These are phyloP conservation scores for Nilaparvata lugens DNA, from an alignment of 1,140 invertebrate species.

Conservation along the genomic window DNA sequence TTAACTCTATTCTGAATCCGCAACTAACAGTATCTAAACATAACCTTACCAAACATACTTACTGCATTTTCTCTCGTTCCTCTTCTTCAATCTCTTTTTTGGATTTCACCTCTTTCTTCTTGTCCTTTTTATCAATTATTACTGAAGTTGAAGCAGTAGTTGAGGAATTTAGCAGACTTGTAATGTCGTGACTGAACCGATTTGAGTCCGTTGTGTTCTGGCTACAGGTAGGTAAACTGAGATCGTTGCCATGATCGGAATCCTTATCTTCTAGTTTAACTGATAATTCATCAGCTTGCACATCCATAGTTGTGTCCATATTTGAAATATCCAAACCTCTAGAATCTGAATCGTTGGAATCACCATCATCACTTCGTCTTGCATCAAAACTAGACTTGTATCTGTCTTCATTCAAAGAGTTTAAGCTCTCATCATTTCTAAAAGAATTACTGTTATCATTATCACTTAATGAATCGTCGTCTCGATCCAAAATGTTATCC, in stretches of 20 bases:
- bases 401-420: background rate
- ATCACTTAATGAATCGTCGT: background rate
- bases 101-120: conserved; percentile 25
- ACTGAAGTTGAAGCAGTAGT: background rate
- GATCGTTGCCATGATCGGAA: background rate
- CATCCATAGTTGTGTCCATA: background rate
- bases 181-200: background rate
- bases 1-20: no score
- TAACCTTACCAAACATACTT: conserved; percentile 13
- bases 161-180: background rate
- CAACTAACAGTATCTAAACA: no score
- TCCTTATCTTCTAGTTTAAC: background rate
- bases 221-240: background rate
- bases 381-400: background rate
- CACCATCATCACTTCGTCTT: background rate
- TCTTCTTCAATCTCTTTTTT: conserved; percentile 32
- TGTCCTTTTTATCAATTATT: conserved; percentile 14
- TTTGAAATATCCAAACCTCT: background rate
- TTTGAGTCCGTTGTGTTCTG: background rate
- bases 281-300: background rate
- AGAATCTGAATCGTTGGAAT: background rate
- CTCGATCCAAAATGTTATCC: background rate
- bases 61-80: conserved; percentile 33
- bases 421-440: background rate
- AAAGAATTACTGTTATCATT: background rate